phyloP scores from a whole-genome alignment of 2,113 vertebrate genomes.

The Otis tarda region DNA sequence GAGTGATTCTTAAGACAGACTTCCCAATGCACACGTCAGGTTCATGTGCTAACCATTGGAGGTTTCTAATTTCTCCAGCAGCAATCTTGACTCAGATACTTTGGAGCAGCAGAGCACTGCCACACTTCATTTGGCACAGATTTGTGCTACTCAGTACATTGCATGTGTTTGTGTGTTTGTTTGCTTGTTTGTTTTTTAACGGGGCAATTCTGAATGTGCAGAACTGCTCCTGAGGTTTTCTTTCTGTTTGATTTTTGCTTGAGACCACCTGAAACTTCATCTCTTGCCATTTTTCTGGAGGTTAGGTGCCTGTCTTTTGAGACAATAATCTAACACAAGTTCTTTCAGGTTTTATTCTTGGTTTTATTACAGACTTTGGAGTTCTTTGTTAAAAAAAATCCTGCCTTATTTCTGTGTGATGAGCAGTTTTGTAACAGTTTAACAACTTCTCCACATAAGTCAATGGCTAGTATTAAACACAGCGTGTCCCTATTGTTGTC shows the following conservation, averaged over 20 bases:
- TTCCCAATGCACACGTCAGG: rapidly evolving
- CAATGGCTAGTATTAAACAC: not conserved
- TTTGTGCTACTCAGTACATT: not conserved
- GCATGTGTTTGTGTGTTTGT: not conserved
- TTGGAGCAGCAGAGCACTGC: not conserved
- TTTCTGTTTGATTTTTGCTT: not conserved
- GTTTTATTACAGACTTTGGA: not conserved
- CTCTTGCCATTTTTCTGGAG: not conserved
- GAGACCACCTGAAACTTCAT: not conserved
- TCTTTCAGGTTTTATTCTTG: not conserved
- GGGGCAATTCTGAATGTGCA: not conserved
- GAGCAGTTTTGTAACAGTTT: not conserved
- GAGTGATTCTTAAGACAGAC: not conserved
- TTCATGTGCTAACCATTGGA: not conserved
- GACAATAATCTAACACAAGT: not conserved
- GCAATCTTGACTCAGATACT: not conserved
- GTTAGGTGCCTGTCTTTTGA: not conserved
- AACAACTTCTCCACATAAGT: not conserved
- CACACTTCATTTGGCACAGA: not conserved
- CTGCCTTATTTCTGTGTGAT: not conserved
- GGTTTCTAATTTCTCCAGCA: not conserved
- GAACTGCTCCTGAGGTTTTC: not conserved
- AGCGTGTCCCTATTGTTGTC: not conserved
- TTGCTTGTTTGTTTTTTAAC: not conserved
- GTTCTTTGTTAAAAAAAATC: not conserved